Conservation (phyloP, 2,113 vertebrate species). For the Herpetotheres cachinnans region DNA sequence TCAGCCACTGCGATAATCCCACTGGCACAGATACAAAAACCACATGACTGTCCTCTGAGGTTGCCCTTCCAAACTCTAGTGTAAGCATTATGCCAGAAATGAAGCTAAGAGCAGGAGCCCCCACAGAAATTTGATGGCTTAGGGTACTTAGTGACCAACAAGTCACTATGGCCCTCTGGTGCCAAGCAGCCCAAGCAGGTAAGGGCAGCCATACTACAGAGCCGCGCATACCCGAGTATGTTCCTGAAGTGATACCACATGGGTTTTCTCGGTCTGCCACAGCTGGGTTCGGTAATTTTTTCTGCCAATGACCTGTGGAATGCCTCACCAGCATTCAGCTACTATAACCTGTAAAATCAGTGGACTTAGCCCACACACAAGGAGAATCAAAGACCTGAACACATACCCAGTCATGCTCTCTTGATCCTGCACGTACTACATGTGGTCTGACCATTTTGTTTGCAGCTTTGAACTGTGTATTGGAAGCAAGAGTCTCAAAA, state of each 20-base stretch:
- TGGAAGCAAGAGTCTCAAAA: background rate
- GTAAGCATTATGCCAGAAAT: background rate
- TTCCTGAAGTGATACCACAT: background rate
- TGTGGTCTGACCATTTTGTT: fast-evolving
- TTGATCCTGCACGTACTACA: background rate
- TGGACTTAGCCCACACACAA: background rate
- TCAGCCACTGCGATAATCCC: background rate
- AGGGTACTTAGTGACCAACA: background rate
- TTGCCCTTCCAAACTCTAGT: background rate
- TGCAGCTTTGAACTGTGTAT: background rate
- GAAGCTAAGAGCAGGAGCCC: background rate
- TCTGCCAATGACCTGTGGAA: background rate
- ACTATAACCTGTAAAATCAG: background rate
- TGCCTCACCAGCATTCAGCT: background rate
- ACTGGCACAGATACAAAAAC: background rate
- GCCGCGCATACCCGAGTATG: background rate
- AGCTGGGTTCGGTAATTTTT: background rate
- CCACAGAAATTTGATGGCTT: background rate
- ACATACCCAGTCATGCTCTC: background rate
- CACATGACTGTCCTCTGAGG: background rate
- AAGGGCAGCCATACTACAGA: background rate
- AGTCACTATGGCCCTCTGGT: background rate
- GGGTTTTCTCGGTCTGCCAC: background rate
- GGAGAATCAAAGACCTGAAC: background rate
- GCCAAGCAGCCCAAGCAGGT: background rate